Conservation (phyloP, 2,888 invertebrate species). For the Chorisops tibialis region DNA sequence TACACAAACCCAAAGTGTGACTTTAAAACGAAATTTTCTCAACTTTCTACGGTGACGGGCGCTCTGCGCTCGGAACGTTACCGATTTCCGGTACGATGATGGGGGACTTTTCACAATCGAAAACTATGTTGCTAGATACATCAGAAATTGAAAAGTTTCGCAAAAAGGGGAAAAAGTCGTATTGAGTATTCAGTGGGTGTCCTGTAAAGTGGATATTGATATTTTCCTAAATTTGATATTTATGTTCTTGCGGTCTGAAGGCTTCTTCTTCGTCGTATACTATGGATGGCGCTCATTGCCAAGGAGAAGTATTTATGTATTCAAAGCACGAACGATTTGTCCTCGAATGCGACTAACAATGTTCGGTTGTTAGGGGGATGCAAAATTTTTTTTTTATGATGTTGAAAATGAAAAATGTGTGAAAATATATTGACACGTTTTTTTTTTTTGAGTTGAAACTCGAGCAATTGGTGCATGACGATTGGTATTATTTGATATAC, state of each 20-base stretch:
- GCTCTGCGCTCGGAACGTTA: not conserved
- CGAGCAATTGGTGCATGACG: conserved; percentile 23
- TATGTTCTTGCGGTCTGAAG: conserved; percentile 41
- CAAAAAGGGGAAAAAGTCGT: not conserved
- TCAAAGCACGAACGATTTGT: conserved; percentile 24
- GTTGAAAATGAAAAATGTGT: conserved; percentile 27
- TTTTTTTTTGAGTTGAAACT: not conserved
- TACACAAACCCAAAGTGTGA: not conserved
- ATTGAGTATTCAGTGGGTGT: conserved; percentile 46
- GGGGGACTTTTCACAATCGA: not conserved
- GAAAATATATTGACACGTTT: conserved; percentile 29
- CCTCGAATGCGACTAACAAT: conserved; percentile 16
- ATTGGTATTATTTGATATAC: conserved; percentile 15
- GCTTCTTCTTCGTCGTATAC: not conserved
- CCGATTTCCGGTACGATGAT: conserved; percentile 20
- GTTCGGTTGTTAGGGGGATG: conserved; percentile 8
- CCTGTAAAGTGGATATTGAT: conserved; percentile 53
- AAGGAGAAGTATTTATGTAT: conserved; percentile 17
- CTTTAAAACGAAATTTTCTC: not conserved
- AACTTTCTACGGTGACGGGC: not conserved
- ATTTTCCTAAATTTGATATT: conserved; percentile 53
- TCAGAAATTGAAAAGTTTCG: conserved; percentile 10
- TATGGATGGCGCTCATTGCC: not conserved
- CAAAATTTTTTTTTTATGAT: conserved; percentile 5
- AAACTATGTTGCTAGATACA: conserved; percentile 16